phyloP scores from a whole-genome alignment of 1,140 invertebrate species.

The Panulirus ornatus region DNA sequence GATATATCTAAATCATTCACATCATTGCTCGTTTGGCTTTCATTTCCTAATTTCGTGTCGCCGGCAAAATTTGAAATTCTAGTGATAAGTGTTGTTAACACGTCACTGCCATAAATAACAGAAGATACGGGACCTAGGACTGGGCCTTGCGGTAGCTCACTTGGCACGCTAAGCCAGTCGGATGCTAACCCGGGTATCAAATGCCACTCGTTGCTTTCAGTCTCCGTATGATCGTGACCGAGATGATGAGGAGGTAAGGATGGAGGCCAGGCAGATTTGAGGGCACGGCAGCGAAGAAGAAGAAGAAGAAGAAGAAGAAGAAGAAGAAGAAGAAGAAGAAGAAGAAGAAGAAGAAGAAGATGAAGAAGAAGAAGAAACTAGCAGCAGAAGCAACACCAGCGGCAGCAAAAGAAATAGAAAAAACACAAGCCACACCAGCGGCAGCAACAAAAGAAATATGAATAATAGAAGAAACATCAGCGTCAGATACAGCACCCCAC shows the following conservation, averaged over 20 bases:
- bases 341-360: too few species aligned
- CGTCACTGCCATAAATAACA: slow-evolving; percentile 8
- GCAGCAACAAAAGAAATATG: background rate
- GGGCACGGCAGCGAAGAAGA: too few species aligned
- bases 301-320: too few species aligned
- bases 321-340: too few species aligned
- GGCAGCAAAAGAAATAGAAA: background rate
- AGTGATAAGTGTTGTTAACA: too few species aligned
- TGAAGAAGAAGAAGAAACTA: too few species aligned
- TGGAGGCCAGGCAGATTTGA: too few species aligned
- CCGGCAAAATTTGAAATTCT: too few species aligned
- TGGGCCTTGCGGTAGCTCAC: background rate
- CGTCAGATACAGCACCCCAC: background rate
- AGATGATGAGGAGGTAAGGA: background rate
- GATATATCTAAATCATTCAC: too few species aligned
- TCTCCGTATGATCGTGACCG: background rate
- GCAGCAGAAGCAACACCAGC: too few species aligned
- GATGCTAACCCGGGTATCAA: background rate
- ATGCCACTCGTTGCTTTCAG: background rate
- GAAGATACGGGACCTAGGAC: background rate
- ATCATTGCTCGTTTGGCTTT: too few species aligned
- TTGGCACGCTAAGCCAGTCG: background rate
- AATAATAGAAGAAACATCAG: background rate
- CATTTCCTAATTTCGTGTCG: too few species aligned
- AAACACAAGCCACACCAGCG: background rate